phyloP scores from a whole-genome alignment of 2,797 vertebrate genomes.

The Chiroxiphia lanceolata region DNA sequence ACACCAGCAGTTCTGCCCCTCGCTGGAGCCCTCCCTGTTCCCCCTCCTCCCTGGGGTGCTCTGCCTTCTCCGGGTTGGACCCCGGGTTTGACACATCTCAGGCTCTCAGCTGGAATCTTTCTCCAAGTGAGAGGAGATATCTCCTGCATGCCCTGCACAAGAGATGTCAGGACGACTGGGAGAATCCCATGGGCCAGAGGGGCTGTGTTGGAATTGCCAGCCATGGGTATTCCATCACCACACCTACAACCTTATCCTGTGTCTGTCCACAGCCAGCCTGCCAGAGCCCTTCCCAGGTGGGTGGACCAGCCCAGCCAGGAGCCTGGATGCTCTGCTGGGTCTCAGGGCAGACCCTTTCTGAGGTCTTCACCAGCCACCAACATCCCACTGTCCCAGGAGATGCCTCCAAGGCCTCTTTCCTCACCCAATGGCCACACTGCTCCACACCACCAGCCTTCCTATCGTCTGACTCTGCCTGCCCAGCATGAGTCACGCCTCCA shows the following conservation, averaged over 20 bases:
- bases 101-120: not conserved
- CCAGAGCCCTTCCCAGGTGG: not conserved
- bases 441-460: not conserved
- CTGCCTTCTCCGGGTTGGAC: not conserved
- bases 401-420: not conserved
- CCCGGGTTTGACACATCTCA: not conserved
- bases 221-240: not conserved
- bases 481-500: not conserved
- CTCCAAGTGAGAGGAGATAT: not conserved
- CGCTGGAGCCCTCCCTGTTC: not conserved
- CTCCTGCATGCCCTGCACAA: not conserved
- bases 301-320: not conserved
- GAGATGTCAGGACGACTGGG: not conserved
- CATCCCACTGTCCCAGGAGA: fast-evolving
- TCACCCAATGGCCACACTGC: fast-evolving
- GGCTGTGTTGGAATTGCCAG: not conserved
- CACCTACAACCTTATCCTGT: not conserved
- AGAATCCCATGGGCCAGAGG: not conserved
- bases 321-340: not conserved
- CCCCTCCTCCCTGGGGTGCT: not conserved
- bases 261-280: not conserved
- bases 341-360: not conserved
- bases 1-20: not conserved
- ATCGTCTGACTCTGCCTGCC: not conserved
- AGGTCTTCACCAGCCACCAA: not conserved